Percentiles rank a stretch among this genome's conserved stretches.
Evolutionary conservation across 2,797 vertebrate genomes (phyloP).

Genomic region (Fistularia commersonii): DNA sequence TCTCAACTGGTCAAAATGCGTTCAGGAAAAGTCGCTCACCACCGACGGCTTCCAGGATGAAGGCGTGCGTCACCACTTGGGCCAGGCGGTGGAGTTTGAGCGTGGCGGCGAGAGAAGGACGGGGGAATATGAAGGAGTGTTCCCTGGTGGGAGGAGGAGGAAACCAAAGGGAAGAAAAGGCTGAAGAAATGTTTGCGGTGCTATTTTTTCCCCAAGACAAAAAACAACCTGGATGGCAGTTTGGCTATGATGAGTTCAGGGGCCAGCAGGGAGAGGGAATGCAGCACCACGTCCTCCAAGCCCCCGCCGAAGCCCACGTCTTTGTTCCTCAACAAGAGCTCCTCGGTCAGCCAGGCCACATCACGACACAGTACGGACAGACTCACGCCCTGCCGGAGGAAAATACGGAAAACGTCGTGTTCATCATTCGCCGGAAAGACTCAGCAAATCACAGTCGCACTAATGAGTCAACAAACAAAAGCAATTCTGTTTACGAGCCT

Average conservation of each 20-base stretch:
- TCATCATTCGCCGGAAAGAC: conserved; percentile 31
- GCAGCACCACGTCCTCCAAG: conserved; percentile 70
- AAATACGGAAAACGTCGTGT: no score
- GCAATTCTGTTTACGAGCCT: conserved; percentile 50
- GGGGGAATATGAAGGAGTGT: conserved; percentile 67
- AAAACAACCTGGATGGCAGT: conserved; percentile 48
- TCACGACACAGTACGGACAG: conserved; percentile 79
- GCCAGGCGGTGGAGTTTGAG: conserved; percentile 69
- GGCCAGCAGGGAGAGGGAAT: conserved; percentile 75
- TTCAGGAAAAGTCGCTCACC: conserved; percentile 70
- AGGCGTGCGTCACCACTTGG: conserved; percentile 68
- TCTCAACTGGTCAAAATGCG: conserved; percentile 15
- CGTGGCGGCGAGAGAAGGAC: conserved; percentile 46
- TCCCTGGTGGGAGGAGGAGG: conserved; percentile 29
- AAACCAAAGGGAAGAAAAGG: not conserved
- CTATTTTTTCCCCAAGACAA: conserved; percentile 26
- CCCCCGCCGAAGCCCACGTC: conserved; percentile 85
- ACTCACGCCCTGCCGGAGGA: conserved; percentile 73
- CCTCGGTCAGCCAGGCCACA: conserved; percentile 83
- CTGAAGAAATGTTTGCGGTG: not conserved
- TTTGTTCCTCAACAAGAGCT: conserved; percentile 80
- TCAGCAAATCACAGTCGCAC: conserved; percentile 45
- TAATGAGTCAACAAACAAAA: conserved; percentile 38
- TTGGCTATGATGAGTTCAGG: conserved; percentile 66
- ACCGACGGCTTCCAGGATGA: conserved; percentile 82